Percentiles rank a stretch among this genome's conserved stretches.
phyloP scores from a whole-genome alignment of 2,797 vertebrate species.

The Trachurus trachurus region DNA sequence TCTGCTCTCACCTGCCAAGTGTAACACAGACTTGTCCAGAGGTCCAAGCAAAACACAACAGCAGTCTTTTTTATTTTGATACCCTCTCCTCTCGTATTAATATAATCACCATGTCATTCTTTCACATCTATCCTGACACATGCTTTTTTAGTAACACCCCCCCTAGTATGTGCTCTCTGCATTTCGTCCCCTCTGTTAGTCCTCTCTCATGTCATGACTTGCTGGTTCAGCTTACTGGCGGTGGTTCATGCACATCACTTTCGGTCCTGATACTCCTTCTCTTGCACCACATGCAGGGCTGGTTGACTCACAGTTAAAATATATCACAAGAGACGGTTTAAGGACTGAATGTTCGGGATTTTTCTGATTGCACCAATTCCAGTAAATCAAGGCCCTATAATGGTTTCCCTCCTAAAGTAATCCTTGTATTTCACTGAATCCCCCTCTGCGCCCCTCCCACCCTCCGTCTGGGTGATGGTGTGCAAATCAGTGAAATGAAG shows the following conservation, averaged over 20 bases:
- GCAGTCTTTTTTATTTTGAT: slow-evolving; percentile 15
- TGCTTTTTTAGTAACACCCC: slow-evolving; percentile 30
- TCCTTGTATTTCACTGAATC: not conserved
- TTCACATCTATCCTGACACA: slow-evolving; percentile 39
- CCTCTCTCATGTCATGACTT: slow-evolving; percentile 67
- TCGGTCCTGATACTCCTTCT: slow-evolving; percentile 15
- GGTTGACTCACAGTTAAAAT: slow-evolving; percentile 20
- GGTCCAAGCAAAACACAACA: slow-evolving; percentile 55
- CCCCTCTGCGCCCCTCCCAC: accelerated
- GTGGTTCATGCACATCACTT: slow-evolving; percentile 40
- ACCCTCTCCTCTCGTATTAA: slow-evolving; percentile 14
- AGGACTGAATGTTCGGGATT: not conserved
- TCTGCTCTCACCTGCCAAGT: slow-evolving; percentile 59
- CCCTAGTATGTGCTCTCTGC: slow-evolving; percentile 6
- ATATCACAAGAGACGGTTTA: not conserved
- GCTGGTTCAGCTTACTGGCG: slow-evolving; percentile 40
- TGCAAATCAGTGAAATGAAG: slow-evolving; percentile 58
- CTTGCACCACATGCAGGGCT: slow-evolving; percentile 27
- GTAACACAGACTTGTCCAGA: slow-evolving; percentile 42
- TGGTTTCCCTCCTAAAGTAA: slow-evolving; percentile 11
- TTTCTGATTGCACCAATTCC: not conserved
- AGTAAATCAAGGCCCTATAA: slow-evolving; percentile 22
- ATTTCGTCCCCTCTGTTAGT: slow-evolving; percentile 4
- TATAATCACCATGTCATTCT: slow-evolving; percentile 22
- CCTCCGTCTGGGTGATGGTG: slow-evolving; percentile 13